A percentile compares a stretch with the other conserved stretches of the same genome.
Evolutionary conservation across 2,888 invertebrate species (phyloP).

Genomic region (Melieria crassipennis): DNA sequence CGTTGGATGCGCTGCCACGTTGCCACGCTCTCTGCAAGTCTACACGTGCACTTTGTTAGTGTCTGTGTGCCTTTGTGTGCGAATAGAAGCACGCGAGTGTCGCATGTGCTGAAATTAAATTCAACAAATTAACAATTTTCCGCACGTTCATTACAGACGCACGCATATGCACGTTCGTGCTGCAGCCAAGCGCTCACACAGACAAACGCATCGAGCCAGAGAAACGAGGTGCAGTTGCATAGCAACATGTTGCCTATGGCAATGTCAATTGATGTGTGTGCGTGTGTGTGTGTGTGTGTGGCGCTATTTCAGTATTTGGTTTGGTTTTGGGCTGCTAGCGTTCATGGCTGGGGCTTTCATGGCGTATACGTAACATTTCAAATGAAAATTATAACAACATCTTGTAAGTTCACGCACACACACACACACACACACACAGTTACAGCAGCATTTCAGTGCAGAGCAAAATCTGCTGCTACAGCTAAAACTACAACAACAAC

Average conservation of each 20-base stretch:
- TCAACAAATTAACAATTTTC: conserved; percentile 36
- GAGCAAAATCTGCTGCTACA: neutral
- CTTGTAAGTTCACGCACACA: neutral
- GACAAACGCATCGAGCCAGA: neutral
- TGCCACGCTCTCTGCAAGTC: neutral
- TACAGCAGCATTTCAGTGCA: neutral
- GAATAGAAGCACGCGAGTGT: neutral
- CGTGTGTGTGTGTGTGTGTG: neutral
- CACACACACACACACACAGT: neutral
- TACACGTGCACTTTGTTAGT: neutral
- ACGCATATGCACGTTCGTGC: neutral
- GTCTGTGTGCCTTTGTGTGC: neutral
- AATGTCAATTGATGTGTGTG: neutral
- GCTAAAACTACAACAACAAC: too few relatives aligned
- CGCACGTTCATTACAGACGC: conserved; percentile 28
- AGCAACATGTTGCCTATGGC: conserved; percentile 4
- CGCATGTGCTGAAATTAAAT: conserved; percentile 17
- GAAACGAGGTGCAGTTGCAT: neutral
- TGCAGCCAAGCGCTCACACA: neutral
- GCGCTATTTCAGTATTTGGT: conserved; percentile 7
- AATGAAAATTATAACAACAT: conserved; percentile 8
- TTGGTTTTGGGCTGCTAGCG: neutral
- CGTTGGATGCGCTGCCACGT: neutral
- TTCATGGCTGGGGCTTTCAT: neutral
- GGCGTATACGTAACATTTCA: conserved; percentile 25